These are phyloP conservation scores for Cyrtonyx montezumae DNA, from an alignment of 2,113 vertebrate genomes.

Conservation along the genomic window DNA sequence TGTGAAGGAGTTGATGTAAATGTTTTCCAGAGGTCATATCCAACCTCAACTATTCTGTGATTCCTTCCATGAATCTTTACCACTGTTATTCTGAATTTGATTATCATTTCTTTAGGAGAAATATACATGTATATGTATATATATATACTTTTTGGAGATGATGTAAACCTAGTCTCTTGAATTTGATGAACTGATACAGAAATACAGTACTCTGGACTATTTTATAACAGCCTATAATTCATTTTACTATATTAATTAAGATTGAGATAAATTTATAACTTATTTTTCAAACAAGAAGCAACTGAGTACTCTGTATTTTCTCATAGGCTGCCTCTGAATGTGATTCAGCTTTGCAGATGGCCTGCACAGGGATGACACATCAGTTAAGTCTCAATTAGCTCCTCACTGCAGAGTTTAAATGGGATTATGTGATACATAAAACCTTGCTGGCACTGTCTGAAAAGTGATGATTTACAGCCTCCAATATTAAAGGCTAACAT, in stretches of 20 bases:
- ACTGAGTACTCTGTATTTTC: constrained; percentile 16
- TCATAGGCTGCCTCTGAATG: constrained; percentile 16
- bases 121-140: too few relatives aligned
- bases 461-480: constrained; percentile 11
- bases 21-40: background rate
- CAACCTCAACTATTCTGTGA: background rate
- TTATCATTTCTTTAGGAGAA: background rate
- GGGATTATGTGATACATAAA: constrained; percentile 48
- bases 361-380: constrained; percentile 34
- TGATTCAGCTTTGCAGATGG: constrained; percentile 52
- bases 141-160: background rate
- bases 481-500: constrained; percentile 14
- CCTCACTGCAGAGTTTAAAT: constrained; percentile 46
- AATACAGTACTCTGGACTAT: background rate
- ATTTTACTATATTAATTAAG: constrained; percentile 20
- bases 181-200: background rate
- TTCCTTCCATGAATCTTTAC: background rate
- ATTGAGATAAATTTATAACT: background rate
- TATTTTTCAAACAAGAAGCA: background rate
- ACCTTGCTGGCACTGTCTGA: background rate
- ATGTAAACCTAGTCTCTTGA: background rate
- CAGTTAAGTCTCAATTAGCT: constrained; percentile 60
- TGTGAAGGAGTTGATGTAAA: background rate
- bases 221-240: background rate
- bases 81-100: background rate